Conservation (phyloP, 2,113 vertebrate species). For the Rostratula benghalensis region DNA sequence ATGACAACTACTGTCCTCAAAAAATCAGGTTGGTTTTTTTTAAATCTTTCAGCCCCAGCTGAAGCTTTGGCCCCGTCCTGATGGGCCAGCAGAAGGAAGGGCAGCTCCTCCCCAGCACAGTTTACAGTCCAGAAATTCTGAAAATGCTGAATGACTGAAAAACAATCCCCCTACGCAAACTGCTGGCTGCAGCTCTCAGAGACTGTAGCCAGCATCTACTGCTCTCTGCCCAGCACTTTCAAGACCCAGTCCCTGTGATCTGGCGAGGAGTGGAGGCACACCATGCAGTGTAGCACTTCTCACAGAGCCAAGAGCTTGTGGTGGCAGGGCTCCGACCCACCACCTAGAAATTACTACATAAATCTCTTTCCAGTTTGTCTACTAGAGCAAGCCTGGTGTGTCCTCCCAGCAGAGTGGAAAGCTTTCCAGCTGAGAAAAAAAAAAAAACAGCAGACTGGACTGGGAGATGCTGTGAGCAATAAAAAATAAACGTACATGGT, state of each 20-base stretch:
- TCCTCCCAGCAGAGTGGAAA: background rate
- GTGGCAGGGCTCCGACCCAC: rapidly evolving
- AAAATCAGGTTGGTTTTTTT: background rate
- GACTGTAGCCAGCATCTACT: background rate
- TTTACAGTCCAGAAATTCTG: background rate
- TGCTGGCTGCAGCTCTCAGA: background rate
- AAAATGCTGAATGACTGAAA: background rate
- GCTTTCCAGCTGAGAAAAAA: background rate
- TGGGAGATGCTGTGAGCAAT: background rate
- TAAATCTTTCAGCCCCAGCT: background rate
- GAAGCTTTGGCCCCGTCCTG: background rate
- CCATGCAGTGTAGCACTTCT: background rate
- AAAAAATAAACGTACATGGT: background rate
- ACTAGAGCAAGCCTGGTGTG: background rate
- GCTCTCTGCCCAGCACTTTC: background rate
- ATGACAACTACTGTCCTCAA: background rate
- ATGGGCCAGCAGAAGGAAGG: background rate
- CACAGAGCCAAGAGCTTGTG: background rate
- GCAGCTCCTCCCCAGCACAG: background rate
- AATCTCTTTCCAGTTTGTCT: background rate
- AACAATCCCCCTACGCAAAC: background rate
- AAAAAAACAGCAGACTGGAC: background rate
- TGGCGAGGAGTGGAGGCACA: background rate
- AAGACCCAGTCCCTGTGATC: background rate
- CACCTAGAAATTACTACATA: background rate